phyloP scores from a whole-genome alignment of 2,797 vertebrate species.

The Rhinatrema bivittatum region DNA sequence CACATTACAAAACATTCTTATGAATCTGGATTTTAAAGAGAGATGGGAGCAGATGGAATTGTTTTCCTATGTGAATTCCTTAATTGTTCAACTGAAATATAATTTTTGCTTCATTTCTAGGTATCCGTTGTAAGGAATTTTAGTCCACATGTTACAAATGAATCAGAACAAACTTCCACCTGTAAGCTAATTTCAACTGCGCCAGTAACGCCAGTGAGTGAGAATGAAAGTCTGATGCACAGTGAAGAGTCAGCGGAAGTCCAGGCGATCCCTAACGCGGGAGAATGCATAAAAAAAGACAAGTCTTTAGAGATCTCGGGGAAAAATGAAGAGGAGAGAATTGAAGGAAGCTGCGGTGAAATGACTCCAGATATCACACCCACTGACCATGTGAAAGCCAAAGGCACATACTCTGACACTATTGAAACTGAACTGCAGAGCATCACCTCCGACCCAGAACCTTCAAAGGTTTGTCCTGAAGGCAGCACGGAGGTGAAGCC shows the following conservation, averaged over 20 bases:
- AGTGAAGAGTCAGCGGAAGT: background rate
- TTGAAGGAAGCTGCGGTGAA: conserved; percentile 1
- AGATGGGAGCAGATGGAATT: no score
- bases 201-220: background rate
- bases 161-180: conserved; percentile 24
- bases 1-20: no score
- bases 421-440: conserved; percentile 17
- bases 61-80: no score
- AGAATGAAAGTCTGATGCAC: conserved; percentile 3
- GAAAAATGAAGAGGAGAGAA: background rate
- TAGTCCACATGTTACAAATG: conserved; percentile 14
- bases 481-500: conserved; percentile 1
- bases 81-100: no score
- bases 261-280: background rate
- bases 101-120: no score
- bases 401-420: conserved; percentile 12
- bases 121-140: conserved; percentile 39
- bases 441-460: conserved; percentile 7
- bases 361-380: no score
- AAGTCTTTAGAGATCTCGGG: background rate
- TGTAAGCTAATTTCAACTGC: conserved; percentile 1
- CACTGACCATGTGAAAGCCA: conserved; percentile 10
- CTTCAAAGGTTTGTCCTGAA: conserved; percentile 7
- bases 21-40: no score
- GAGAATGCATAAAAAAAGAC: background rate